Evolutionary conservation across 2,797 vertebrate species (phyloP), one percentile per base, ranked within the genome.

Genomic region (Moxostoma hubbsi): DNA sequence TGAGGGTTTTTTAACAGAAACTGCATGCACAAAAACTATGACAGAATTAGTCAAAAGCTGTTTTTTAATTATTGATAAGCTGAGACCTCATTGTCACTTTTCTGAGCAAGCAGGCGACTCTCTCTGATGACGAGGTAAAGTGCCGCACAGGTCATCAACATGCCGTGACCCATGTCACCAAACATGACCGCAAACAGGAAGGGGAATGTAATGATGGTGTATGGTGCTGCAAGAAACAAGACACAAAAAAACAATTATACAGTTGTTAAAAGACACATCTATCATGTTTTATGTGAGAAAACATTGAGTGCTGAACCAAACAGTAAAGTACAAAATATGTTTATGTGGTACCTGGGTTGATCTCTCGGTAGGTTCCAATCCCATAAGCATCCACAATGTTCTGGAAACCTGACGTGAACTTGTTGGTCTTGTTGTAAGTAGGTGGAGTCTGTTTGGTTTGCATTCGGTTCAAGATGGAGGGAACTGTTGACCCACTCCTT

Each of bases 171-270:
- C 88, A 98, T 95, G 88, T 99, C 98, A 2, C 98, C 98, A 88
- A 99, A 99, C 98, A 99, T 99, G 84, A 99, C 98, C 18, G 98
- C 98, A 89, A 99, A 99, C 77, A 99, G 91, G 89, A 99, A 99
- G 0, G 98, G 98, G 87, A 99, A 99, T 7, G 98, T 99, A 82
- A 99, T 96, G 87, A 99, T 97, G 1, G 97, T 99, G 57, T 99
- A 99, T 0, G 97, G 97, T 53, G 98, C 98, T 99, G 85, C 0
- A 83, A 55, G 59, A 83, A 74, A 82, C 81, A 75, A 18, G 66
- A 36, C 72, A 18, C 49, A 36, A 84, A 70, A 70, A 82, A 24
- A 16, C 9, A 77, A 65, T 43, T n/a, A 69, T 12, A 68, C 15
- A 82, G 0, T 50, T 50, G 7, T 62, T 36, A 5, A 51, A 15